Evolutionary conservation across 2,113 vertebrate species (phyloP).

Genomic region (Anoura caudifer): DNA sequence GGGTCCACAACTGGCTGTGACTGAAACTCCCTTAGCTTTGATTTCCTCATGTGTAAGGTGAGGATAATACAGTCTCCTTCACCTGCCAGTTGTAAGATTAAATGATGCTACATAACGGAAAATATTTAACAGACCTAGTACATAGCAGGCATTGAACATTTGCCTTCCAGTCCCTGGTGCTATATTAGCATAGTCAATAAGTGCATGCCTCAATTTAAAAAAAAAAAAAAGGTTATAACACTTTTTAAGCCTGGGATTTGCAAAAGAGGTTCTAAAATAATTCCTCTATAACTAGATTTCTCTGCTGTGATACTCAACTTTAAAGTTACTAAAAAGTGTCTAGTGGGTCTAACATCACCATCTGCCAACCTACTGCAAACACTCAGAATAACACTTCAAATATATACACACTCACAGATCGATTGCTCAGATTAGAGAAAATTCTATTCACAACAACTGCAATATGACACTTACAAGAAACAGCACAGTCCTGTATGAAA

Average conservation of each 20-base stretch:
- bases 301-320: not conserved
- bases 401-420: not conserved
- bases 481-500: not conserved
- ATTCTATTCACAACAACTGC: slow-evolving; percentile 28
- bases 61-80: not conserved
- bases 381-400: not conserved
- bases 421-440: not conserved
- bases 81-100: not conserved
- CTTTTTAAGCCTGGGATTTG: not conserved
- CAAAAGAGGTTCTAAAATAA: not conserved
- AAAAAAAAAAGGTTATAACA: not conserved
- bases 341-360: not conserved
- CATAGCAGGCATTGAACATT: not conserved
- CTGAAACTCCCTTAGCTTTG: not conserved
- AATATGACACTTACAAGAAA: slow-evolving; percentile 33
- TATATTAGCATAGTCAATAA: not conserved
- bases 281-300: not conserved
- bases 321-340: not conserved
- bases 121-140: not conserved
- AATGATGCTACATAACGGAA: not conserved
- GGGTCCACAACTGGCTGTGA: not conserved
- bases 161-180: not conserved
- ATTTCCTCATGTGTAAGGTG: not conserved
- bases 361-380: not conserved
- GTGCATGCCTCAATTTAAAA: not conserved